Conservation (phyloP, 2,113 vertebrate genomes). For the Elgaria multicarinata region DNA sequence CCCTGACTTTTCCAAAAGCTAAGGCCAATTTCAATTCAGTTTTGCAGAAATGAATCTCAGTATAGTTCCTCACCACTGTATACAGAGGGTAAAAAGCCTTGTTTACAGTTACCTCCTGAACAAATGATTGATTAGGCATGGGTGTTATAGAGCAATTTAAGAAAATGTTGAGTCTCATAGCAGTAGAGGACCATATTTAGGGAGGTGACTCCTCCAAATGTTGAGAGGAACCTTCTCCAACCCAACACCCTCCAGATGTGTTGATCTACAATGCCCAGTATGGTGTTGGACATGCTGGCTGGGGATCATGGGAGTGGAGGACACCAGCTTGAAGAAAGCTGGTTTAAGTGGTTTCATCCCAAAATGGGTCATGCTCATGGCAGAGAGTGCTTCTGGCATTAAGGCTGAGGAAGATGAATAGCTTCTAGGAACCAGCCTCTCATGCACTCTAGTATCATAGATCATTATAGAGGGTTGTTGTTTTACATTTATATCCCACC, state of each 20-base stretch:
- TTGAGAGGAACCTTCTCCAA: too few relatives aligned
- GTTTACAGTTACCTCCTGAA: background rate
- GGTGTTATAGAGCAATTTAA: background rate
- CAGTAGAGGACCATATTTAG: background rate
- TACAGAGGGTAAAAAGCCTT: background rate
- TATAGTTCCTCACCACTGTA: background rate
- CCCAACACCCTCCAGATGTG: too few relatives aligned
- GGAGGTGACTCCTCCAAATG: background rate
- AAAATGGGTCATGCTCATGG: background rate
- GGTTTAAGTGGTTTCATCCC: background rate
- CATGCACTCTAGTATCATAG: background rate
- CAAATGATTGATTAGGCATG: background rate
- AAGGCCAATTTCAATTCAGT: background rate
- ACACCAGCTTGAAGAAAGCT: background rate
- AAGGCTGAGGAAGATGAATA: background rate
- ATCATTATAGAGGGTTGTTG: background rate
- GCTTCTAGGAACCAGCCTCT: background rate
- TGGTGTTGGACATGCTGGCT: too few relatives aligned
- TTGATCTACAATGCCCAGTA: too few relatives aligned
- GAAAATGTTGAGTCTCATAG: background rate
- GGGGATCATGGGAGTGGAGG: too few relatives aligned
- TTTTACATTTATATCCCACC: too few relatives aligned
- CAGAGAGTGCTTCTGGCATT: background rate
- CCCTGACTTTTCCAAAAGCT: background rate
- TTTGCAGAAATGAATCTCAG: background rate